phyloP scores from a whole-genome alignment of 2,888 invertebrate species.

The Dendrolimus pini region DNA sequence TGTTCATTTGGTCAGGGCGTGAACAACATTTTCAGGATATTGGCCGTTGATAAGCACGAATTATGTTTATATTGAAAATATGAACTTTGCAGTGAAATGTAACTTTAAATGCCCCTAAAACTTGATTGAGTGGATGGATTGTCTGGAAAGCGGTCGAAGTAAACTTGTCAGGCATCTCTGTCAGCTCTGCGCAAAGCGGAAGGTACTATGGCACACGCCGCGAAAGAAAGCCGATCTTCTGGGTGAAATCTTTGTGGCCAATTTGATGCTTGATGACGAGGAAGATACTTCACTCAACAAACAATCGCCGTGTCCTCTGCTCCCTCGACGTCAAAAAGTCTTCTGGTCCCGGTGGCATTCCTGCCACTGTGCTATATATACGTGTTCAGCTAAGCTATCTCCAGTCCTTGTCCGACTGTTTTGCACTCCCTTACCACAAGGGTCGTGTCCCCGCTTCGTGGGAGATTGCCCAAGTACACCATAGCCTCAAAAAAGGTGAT shows the following conservation, averaged over 20 bases:
- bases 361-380: neutral
- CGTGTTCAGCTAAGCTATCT: neutral
- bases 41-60: too few species aligned
- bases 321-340: neutral
- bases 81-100: too few species aligned
- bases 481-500: neutral
- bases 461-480: neutral
- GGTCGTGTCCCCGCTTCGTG: neutral
- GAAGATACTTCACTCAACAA: neutral
- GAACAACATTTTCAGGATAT: too few species aligned
- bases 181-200: neutral
- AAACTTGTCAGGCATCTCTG: neutral
- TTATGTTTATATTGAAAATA: too few species aligned
- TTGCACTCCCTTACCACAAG: neutral
- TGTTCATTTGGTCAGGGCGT: too few species aligned
- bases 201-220: neutral
- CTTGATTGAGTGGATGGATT: too few species aligned
- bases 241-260: neutral
- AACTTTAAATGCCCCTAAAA: too few species aligned
- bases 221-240: neutral
- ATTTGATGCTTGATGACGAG: neutral
- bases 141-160: neutral
- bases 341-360: neutral
- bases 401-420: neutral
- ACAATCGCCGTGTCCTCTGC: neutral